Evolutionary conservation across 2,888 invertebrate genomes (phyloP), one percentile per base, ranked within the genome.

Genomic region (Neria commutata): DNA sequence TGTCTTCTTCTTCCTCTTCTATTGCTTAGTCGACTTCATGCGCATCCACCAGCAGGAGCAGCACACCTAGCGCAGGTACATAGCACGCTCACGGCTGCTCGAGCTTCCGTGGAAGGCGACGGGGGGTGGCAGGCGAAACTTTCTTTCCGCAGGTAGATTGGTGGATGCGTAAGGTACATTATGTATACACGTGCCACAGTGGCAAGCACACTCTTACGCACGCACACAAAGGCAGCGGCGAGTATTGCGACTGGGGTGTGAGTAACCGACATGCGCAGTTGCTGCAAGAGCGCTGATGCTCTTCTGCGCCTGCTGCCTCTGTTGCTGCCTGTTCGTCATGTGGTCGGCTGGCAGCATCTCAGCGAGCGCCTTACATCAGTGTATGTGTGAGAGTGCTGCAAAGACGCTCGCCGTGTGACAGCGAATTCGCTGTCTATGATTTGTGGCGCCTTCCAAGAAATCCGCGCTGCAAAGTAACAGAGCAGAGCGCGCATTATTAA

Each of bases 61-160:
- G 42, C 42, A 48, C 63, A 63, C 63, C 63, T 63, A 63, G 53
- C 54, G 49, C 63, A 63, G 63, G 63, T 63, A 63, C 45, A 61
- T 61, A 54, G 40, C 3, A 25, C 25, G 26, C 24, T 24, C 48
- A 54, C 57, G 47, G 26, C 19, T 26, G 26, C 19, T 11, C 25
- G 60, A 59, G 61, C 61, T 48, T 51, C 59, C 62, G 60, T 59
- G 51, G 50, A 55, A 57, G 57, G 17, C 33, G 26, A 23, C 34
- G 45, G 56, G 58, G 65, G 68, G 61, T 59, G 64, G 62, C 65
- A 54, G 62, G 66, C 56, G 58, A 49, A 54, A 25, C 56, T 67
- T 71, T 64, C 66, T 73, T 72, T 74, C 74, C 75, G 78, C 79
- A 79, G 79, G 79, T 80, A 79, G 79, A 79, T 80, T 79, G 79